Evolutionary conservation across 2,888 invertebrate genomes (phyloP).

Genomic region (Caenorhabditis sp.): DNA sequence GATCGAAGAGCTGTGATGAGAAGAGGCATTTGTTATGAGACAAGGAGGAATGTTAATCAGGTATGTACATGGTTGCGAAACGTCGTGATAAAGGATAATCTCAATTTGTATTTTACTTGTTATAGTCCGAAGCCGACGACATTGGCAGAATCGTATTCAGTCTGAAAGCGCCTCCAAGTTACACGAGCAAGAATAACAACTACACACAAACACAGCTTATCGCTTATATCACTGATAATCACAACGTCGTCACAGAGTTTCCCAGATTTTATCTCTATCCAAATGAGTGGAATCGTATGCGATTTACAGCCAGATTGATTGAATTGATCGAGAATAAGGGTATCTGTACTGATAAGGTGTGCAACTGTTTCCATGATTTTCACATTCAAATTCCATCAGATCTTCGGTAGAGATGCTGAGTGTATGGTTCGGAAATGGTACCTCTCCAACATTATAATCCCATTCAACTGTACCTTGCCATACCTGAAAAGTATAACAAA

Average conservation of each 20-base stretch:
- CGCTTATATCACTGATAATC: constrained; percentile 80
- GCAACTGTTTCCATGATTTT: not conserved
- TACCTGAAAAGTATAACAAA: constrained; percentile 66
- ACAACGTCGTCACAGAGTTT: constrained; percentile 78
- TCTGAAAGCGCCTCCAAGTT: constrained; percentile 75
- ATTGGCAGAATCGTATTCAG: constrained; percentile 78
- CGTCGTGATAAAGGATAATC: too few relatives aligned
- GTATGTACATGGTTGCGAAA: too few relatives aligned
- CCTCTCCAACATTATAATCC: constrained; percentile 75
- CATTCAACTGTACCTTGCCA: constrained; percentile 80
- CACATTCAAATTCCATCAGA: constrained; percentile 48
- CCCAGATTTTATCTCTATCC: constrained; percentile 80
- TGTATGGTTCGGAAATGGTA: constrained; percentile 80
- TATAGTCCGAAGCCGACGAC: constrained; percentile 81
- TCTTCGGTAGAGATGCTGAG: constrained; percentile 74
- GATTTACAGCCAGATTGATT: constrained; percentile 70
- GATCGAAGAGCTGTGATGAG: constrained; percentile 74
- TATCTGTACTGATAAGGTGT: constrained; percentile 68
- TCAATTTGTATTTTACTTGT: too few relatives aligned
- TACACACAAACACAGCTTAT: constrained; percentile 79
- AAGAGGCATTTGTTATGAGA: constrained; percentile 80
- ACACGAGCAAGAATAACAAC: constrained; percentile 73
- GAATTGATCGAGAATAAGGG: constrained; percentile 71
- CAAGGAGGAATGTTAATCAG: constrained; percentile 74
- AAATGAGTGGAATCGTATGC: constrained; percentile 79